phyloP scores from a whole-genome alignment of 2,797 vertebrate species.

The Pagetopsis macropterus region DNA sequence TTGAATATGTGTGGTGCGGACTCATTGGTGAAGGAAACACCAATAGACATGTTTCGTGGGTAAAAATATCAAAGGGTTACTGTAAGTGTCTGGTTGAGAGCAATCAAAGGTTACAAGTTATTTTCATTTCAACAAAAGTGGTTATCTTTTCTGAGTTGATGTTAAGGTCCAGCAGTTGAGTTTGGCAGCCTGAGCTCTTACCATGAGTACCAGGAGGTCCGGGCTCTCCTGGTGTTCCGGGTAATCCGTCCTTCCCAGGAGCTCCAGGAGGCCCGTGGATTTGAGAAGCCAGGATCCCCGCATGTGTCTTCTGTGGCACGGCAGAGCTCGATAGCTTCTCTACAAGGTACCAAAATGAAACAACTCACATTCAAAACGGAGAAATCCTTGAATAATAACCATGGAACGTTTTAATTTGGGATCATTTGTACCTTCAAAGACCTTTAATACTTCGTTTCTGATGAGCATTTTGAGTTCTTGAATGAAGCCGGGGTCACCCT shows the following conservation, averaged over 20 bases:
- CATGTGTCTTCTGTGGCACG: slow-evolving; percentile 88
- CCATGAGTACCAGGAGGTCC: slow-evolving; percentile 90
- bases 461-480: slow-evolving; percentile 94
- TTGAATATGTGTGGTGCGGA: slow-evolving; percentile 12
- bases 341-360: slow-evolving; percentile 60
- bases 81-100: slow-evolving; percentile 19
- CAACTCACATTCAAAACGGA: not conserved
- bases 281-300: slow-evolving; percentile 90
- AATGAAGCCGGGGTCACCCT: slow-evolving; percentile 88
- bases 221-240: slow-evolving; percentile 86
- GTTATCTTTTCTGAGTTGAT: slow-evolving; percentile 36
- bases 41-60: not conserved
- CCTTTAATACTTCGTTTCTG: slow-evolving; percentile 89
- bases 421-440: slow-evolving; percentile 92
- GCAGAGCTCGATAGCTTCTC: slow-evolving; percentile 87
- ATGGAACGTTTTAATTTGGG: not conserved
- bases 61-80: slow-evolving; percentile 38
- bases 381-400: not conserved
- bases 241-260: slow-evolving; percentile 91
- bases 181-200: slow-evolving; percentile 74
- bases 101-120: slow-evolving; percentile 25
- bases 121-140: slow-evolving; percentile 21
- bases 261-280: slow-evolving; percentile 89
- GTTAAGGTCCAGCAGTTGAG: slow-evolving; percentile 34
- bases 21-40: slow-evolving; percentile 9